Conservation (phyloP, 2,888 invertebrate genomes). For the Ctena decussata region DNA sequence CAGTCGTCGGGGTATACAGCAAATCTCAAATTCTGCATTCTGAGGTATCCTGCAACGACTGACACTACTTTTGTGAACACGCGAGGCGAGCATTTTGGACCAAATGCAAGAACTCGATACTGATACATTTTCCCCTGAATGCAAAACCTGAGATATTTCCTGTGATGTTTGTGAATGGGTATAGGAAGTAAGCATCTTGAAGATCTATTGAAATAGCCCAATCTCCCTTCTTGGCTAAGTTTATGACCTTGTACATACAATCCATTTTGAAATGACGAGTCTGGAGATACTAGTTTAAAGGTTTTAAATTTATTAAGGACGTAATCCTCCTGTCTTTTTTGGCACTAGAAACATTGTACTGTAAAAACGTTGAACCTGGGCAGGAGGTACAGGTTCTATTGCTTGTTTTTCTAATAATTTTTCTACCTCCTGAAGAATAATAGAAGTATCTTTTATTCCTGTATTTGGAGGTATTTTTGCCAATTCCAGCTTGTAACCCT, state of each 20-base stretch:
- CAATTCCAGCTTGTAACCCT: conserved; percentile 50
- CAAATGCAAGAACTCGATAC: conserved; percentile 47
- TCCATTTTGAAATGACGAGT: conserved; percentile 63
- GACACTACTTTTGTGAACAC: no score
- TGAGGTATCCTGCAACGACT: no score
- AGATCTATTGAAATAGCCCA: no score
- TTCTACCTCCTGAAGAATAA: conserved; percentile 28
- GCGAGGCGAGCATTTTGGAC: conserved; percentile 42
- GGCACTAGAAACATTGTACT: conserved; percentile 52
- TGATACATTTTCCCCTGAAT: no score
- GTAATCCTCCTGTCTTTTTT: conserved; percentile 16
- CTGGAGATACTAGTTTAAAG: conserved; percentile 58
- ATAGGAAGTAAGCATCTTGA: conserved; percentile 51
- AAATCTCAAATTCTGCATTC: conserved; percentile 33
- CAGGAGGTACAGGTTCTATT: conserved; percentile 41
- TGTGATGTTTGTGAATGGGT: conserved; percentile 43
- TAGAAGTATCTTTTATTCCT: conserved; percentile 29
- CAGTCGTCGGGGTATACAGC: conserved; percentile 56
- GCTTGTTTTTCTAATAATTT: conserved; percentile 41
- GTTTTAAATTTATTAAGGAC: not conserved
- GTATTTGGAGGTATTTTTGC: conserved; percentile 12
- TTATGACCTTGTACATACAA: conserved; percentile 41
- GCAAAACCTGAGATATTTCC: no score
- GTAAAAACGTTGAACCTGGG: conserved; percentile 51
- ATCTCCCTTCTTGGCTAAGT: conserved; percentile 45